Conservation (phyloP, 2,113 vertebrate species). For the Hyaena hyaena region DNA sequence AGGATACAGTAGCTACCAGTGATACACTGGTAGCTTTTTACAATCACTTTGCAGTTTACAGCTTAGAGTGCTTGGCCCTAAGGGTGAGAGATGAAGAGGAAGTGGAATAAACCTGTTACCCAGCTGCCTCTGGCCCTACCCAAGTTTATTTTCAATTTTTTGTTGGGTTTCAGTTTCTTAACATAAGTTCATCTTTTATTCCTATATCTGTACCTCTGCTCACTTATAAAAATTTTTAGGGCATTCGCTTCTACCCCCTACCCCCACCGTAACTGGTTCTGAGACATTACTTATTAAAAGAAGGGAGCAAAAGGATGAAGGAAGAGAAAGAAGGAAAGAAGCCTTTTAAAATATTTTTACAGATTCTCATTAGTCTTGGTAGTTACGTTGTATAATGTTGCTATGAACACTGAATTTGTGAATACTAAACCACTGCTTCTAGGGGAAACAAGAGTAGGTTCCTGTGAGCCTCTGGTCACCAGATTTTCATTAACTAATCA, state of each 20-base stretch:
- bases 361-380: neutral
- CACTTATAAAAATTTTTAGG: neutral
- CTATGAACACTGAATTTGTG: neutral
- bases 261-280: neutral
- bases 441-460: neutral
- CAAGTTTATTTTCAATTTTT: slow-evolving; percentile 42
- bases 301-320: neutral
- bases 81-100: neutral
- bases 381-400: neutral
- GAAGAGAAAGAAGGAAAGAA: neutral
- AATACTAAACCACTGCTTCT: neutral
- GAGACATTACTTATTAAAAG: neutral
- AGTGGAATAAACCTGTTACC: neutral
- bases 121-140: neutral
- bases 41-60: neutral
- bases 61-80: neutral
- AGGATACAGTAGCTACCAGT: neutral
- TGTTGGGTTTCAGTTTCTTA: slow-evolving; percentile 4
- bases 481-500: neutral
- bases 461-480: neutral
- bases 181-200: neutral
- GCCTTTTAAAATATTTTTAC: neutral
- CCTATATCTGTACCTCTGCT: neutral
- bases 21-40: neutral
- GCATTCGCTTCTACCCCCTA: neutral